Percentiles rank a stretch among this genome's conserved stretches.
Evolutionary conservation across 2,797 vertebrate species (phyloP).

Genomic region (Rhinatrema bivittatum): DNA sequence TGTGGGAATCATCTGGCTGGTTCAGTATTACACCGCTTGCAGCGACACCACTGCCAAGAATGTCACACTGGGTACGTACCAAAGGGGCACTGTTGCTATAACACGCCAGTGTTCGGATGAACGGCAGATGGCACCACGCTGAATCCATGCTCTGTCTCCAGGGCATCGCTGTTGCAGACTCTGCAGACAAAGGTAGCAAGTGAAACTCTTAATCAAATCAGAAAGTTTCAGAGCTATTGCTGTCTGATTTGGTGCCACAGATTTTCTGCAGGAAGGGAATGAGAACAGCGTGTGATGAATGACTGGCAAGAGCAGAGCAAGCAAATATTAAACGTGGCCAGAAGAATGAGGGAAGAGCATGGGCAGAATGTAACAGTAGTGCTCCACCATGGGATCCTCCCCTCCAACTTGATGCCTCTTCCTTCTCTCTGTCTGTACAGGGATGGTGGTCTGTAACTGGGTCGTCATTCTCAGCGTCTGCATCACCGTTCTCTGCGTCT

Average conservation of each 20-base stretch:
- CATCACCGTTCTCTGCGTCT: conserved; percentile 93
- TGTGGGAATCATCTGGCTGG: conserved; percentile 93
- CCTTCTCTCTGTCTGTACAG: conserved; percentile 31
- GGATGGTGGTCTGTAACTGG: conserved; percentile 97
- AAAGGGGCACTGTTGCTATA: too few relatives aligned
- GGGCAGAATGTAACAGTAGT: rapidly evolving
- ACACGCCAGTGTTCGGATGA: too few relatives aligned
- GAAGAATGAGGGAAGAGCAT: background rate
- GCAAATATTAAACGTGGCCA: too few relatives aligned
- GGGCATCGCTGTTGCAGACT: background rate
- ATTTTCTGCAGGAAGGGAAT: too few relatives aligned
- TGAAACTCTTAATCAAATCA: too few relatives aligned
- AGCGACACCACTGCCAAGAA: conserved; percentile 95
- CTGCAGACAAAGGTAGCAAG: background rate
- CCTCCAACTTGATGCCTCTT: background rate
- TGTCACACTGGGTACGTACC: conserved; percentile 79
- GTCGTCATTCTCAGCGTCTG: conserved; percentile 95
- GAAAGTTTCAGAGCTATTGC: too few relatives aligned
- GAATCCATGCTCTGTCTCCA: too few relatives aligned
- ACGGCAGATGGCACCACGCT: too few relatives aligned
- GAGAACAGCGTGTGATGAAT: background rate
- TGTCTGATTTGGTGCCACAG: too few relatives aligned
- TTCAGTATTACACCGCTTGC: conserved; percentile 93
- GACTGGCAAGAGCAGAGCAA: background rate
- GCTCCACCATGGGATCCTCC: background rate